A percentile compares a stretch with the other conserved stretches of the same genome.
Conservation (phyloP, 2,797 vertebrate species). For the Hippoglossus hippoglossus region DNA sequence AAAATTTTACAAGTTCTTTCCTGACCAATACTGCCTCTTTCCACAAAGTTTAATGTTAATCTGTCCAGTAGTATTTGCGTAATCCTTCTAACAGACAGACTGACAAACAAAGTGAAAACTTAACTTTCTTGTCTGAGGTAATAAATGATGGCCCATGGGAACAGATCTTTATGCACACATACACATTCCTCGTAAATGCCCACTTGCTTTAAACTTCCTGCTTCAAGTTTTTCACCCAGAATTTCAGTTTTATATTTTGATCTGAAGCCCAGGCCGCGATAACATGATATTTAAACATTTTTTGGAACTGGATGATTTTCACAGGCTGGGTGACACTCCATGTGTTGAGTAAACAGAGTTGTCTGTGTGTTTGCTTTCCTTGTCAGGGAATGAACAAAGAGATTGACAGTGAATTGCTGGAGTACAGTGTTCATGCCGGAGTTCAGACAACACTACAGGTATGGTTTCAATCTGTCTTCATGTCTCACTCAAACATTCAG, state of each 20-base stretch:
- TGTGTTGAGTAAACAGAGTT: not conserved
- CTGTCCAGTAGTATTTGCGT: too few relatives aligned
- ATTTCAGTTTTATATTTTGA: too few relatives aligned
- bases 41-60: too few relatives aligned
- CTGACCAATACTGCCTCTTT: too few relatives aligned
- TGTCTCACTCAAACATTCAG: not conserved
- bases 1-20: too few relatives aligned
- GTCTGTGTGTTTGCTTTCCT: constrained; percentile 14
- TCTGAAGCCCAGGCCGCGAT: not conserved
- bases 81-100: too few relatives aligned
- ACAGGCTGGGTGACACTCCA: not conserved
- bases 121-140: too few relatives aligned
- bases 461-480: not conserved
- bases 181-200: not conserved
- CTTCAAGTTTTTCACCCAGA: not conserved
- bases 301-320: not conserved
- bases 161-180: not conserved
- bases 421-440: constrained; percentile 92
- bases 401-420: constrained; percentile 85
- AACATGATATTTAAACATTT: not conserved
- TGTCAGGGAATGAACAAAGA: constrained; percentile 84
- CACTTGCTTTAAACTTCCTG: not conserved
- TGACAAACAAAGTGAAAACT: too few relatives aligned
- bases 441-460: constrained; percentile 96
- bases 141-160: not conserved